phyloP scores from a whole-genome alignment of 2,113 vertebrate genomes.

The Falcunculus frontatus region DNA sequence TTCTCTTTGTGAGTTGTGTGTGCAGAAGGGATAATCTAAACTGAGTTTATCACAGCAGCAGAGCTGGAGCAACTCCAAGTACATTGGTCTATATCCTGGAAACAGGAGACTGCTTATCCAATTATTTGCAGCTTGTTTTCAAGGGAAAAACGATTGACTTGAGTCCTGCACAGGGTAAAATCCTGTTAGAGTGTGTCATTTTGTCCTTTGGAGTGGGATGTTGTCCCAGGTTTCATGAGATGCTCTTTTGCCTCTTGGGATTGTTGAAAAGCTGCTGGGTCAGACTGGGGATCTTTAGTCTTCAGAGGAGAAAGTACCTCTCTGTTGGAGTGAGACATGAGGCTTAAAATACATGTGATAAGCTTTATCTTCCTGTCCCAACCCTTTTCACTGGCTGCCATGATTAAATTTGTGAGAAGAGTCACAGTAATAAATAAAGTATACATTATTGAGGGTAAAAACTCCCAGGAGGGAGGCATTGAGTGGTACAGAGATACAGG shows the following conservation, averaged over 20 bases:
- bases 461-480: background rate
- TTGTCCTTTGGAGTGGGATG: background rate
- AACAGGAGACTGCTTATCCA: background rate
- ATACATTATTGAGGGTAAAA: background rate
- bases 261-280: background rate
- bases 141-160: background rate
- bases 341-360: background rate
- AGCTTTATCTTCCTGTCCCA: background rate
- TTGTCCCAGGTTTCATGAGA: background rate
- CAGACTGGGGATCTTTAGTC: background rate
- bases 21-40: background rate
- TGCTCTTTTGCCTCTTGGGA: background rate
- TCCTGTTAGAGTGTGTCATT: background rate
- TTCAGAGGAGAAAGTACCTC: background rate
- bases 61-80: background rate
- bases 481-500: background rate
- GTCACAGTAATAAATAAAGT: background rate
- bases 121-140: background rate
- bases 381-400: background rate
- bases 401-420: background rate
- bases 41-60: background rate
- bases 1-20: background rate
- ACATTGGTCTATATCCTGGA: background rate
- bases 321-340: background rate
- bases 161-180: background rate